Conservation (phyloP, 2,113 vertebrate species). For the Ictidomys tridecemlineatus region DNA sequence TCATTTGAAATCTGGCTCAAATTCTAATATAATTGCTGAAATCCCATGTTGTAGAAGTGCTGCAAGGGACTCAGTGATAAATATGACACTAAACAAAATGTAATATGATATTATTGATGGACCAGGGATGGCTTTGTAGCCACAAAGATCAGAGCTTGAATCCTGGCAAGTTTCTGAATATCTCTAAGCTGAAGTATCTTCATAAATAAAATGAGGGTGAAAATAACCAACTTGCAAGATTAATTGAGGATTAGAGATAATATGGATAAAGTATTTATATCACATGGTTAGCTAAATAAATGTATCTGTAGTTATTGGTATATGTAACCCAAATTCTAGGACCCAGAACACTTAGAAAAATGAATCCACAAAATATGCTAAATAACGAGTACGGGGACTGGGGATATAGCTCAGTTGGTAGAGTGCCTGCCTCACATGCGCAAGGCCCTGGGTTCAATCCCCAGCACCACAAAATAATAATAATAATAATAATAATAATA, state of each 20-base stretch:
- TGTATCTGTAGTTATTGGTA: neutral
- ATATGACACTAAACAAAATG: neutral
- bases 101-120: neutral
- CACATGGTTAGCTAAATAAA: neutral
- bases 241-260: neutral
- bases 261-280: neutral
- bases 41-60: neutral
- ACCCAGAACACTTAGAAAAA: constrained; percentile 35
- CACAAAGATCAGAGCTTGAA: neutral
- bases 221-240: neutral
- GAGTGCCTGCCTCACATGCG: no score
- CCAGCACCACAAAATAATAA: no score
- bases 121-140: neutral
- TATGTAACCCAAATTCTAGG: neutral
- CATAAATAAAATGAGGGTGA: neutral
- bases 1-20: neutral
- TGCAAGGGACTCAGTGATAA: neutral
- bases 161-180: neutral
- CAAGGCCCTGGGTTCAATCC: no score
- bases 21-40: neutral
- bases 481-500: no score
- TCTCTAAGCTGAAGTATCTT: neutral
- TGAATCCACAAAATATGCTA: neutral
- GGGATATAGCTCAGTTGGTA: no score
- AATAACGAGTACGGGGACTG: neutral